Evolutionary conservation across 2,797 vertebrate species (phyloP), one percentile per base, ranked within the genome.

Genomic region (Dicrostonyx torquatus): DNA sequence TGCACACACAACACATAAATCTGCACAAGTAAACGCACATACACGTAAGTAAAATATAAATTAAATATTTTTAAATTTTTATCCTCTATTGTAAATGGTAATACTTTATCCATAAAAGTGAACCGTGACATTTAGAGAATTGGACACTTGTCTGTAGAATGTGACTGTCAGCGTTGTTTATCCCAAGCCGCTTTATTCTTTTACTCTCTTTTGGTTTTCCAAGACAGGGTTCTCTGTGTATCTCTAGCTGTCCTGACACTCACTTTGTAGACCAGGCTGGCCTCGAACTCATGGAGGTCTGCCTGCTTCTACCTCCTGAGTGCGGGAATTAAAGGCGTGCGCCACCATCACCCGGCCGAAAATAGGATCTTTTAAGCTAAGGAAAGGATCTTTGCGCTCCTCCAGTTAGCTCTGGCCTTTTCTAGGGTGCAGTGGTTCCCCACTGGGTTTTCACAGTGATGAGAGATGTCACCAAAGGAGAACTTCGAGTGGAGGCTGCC

Each of bases 71-170:
- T 48, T 43, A 76, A 15, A 80, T 86, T 76, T 62, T n/a, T 31
- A n/a, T 79, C 48, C 29, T 92, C 70, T 87, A 70, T 70, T 77
- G 53, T 84, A 93, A 91, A 18, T 91, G 78, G 80, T 80, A 80
- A 93, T 66, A 17, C 24, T 34, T 20, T 87, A 43, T n/a, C 11
- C 50, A 40, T 60, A 75, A 66, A 83, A 90, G 80, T 70, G 79
- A 76, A 70, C 60, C 48, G 5, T 85, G 72, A 1, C 34, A 64
- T 90, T 94, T 80, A 72, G 64, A 89, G 15, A 90, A 80, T 50
- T 48, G 62, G 55, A 24, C 43, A 18, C 45, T 93, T 78, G 64
- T 80, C 58, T 75, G 13, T 20, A 64, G 31, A 76, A n/a, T 24
- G 45, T 92, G 64, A 60, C n/a, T 87, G 45, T 64, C 40, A 55